A percentile compares a stretch with the other conserved stretches of the same genome.
Conservation (phyloP, 2,797 vertebrate species). For the Cephalopachus bancanus region DNA sequence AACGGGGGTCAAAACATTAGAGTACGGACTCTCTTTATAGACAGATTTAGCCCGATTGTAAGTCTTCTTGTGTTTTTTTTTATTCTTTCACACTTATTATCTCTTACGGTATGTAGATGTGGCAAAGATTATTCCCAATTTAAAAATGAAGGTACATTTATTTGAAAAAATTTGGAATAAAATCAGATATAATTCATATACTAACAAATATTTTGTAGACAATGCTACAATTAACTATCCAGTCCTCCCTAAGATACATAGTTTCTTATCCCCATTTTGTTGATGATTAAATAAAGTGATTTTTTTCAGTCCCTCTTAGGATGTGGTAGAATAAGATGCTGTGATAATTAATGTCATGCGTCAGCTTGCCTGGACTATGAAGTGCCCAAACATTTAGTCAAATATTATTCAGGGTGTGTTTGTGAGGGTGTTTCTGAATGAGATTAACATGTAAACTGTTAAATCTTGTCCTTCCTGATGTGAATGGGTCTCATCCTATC, state of each 20-base stretch:
- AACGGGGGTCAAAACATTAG: neutral
- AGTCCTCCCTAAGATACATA: neutral
- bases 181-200: neutral
- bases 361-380: neutral
- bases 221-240: neutral
- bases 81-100: neutral
- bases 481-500: neutral
- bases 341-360: neutral
- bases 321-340: neutral
- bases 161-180: neutral
- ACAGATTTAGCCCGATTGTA: neutral
- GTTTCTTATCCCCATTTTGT: neutral
- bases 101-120: neutral
- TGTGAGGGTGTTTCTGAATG: neutral
- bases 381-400: neutral
- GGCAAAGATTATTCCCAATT: neutral
- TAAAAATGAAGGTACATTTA: constrained; percentile 26
- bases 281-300: neutral
- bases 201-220: neutral
- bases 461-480: neutral
- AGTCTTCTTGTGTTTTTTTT: neutral
- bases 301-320: neutral
- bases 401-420: neutral
- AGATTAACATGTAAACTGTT: neutral
- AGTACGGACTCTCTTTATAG: neutral